These are phyloP conservation scores for Felis chaus DNA, from an alignment of 2,113 vertebrate genomes.

Conservation along the genomic window DNA sequence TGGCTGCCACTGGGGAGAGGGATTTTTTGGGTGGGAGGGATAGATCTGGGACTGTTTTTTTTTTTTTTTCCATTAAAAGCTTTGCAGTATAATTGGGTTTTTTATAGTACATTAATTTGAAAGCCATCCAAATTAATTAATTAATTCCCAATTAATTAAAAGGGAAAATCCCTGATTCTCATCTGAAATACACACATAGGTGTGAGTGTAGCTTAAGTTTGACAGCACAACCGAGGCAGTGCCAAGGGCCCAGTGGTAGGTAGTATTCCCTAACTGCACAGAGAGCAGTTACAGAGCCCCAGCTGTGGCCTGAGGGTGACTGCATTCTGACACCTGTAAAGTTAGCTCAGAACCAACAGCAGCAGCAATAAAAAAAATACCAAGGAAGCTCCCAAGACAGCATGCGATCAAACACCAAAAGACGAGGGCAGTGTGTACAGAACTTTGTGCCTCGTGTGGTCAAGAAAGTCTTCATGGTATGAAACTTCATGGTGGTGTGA, in stretches of 20 bases:
- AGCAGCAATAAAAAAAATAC: not conserved
- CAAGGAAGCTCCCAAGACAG: slow-evolving; percentile 1
- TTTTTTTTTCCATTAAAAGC: not conserved
- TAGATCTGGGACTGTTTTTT: not conserved
- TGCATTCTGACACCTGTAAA: not conserved
- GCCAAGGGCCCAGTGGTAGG: not conserved
- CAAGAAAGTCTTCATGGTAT: not conserved
- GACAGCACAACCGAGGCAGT: not conserved
- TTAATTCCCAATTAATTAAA: not conserved
- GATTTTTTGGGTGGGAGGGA: not conserved
- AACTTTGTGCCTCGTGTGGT: not conserved
- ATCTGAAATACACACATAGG: not conserved
- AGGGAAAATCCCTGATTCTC: not conserved
- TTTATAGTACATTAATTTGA: slow-evolving; percentile 28
- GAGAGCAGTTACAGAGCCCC: not conserved
- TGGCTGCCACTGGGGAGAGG: not conserved
- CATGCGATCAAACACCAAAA: not conserved
- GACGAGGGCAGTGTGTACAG: not conserved
- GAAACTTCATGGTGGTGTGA: not conserved
- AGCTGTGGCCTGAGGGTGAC: not conserved
- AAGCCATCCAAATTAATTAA: not conserved
- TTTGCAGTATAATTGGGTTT: not conserved
- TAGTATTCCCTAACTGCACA: not conserved
- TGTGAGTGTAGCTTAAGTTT: not conserved
- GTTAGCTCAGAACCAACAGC: slow-evolving; percentile 23